Conservation (phyloP, 2,888 invertebrate species). For the Cosmorhoe ocellata region DNA sequence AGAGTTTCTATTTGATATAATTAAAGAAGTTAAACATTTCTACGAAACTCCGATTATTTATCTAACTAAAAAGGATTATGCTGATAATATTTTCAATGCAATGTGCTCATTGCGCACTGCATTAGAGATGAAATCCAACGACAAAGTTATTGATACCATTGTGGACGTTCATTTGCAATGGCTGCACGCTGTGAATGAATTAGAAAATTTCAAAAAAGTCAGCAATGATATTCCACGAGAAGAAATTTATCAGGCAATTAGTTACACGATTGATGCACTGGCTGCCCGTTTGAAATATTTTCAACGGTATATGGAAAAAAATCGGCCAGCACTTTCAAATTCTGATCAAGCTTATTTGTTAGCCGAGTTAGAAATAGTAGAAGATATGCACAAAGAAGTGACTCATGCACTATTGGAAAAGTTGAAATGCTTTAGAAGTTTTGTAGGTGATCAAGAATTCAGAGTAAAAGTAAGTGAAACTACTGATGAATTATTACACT, state of each 20-base stretch:
- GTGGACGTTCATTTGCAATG: slow-evolving; percentile 70
- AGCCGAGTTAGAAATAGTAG: slow-evolving; percentile 68
- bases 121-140: slow-evolving; percentile 44
- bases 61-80: slow-evolving; percentile 63
- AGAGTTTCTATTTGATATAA: slow-evolving; percentile 62
- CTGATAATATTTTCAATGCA: slow-evolving; percentile 59
- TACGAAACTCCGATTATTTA: slow-evolving; percentile 69
- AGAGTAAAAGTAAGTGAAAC: slow-evolving; percentile 45
- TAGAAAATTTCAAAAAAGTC: slow-evolving; percentile 55
- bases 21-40: slow-evolving; percentile 64
- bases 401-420: slow-evolving; percentile 50
- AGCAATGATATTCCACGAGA: slow-evolving; percentile 48
- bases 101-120: slow-evolving; percentile 57
- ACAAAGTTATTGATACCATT: slow-evolving; percentile 53
- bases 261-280: slow-evolving; percentile 64
- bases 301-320: slow-evolving; percentile 57
- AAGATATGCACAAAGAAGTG: slow-evolving; percentile 70
- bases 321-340: slow-evolving; percentile 46
- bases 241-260: slow-evolving; percentile 56
- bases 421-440: slow-evolving; percentile 56
- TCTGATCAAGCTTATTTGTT: slow-evolving; percentile 48
- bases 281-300: slow-evolving; percentile 59
- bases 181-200: slow-evolving; percentile 61
- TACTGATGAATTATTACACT: slow-evolving; percentile 57
- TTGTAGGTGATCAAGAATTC: slow-evolving; percentile 50